phyloP scores from a whole-genome alignment of 2,113 vertebrate species.

The Turdus rufiventris region DNA sequence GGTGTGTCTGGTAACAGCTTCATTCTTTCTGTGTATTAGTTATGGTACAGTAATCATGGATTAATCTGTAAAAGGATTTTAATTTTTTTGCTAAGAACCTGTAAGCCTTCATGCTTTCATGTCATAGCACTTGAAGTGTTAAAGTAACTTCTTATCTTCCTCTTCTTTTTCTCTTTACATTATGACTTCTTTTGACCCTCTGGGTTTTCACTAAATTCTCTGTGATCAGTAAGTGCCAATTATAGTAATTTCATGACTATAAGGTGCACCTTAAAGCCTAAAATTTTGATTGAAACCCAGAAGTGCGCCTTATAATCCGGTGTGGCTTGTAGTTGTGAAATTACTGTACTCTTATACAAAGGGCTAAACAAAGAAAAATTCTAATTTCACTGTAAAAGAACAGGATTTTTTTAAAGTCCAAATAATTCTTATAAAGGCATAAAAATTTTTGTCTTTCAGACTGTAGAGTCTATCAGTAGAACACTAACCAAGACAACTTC shows the following conservation, averaged over 20 bases:
- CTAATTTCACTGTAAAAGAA: background rate
- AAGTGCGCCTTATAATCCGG: no score
- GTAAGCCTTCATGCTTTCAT: background rate
- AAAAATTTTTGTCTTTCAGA: background rate
- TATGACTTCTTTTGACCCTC: background rate
- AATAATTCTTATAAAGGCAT: background rate
- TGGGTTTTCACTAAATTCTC: background rate
- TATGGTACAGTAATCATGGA: accelerated
- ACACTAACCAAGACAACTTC: background rate
- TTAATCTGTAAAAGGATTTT: background rate
- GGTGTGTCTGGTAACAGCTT: background rate
- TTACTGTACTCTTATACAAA: background rate
- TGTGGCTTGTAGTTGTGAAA: no score
- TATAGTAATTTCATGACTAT: no score
- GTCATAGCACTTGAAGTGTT: background rate
- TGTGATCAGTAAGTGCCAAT: background rate
- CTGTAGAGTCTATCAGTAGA: background rate
- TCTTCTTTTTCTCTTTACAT: background rate
- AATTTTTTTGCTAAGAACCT: background rate
- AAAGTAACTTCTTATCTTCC: background rate
- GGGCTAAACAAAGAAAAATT: background rate
- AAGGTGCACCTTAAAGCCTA: no score
- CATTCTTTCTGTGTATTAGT: background rate
- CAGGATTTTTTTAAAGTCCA: background rate
- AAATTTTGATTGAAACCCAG: no score